Evolutionary conservation across 2,113 vertebrate genomes (phyloP).

Genomic region (Ellobius talpinus): DNA sequence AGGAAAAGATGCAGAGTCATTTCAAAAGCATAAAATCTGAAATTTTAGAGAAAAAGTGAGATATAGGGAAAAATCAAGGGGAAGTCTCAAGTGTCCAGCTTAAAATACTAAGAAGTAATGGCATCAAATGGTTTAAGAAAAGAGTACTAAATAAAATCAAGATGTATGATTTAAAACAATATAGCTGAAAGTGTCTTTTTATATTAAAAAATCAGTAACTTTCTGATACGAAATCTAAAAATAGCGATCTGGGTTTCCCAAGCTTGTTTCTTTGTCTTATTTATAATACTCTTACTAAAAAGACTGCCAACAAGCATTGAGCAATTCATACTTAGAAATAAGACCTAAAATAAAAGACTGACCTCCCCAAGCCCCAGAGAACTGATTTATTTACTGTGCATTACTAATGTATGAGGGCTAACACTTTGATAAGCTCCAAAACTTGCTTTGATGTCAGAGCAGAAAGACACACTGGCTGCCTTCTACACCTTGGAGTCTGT

Average conservation of each 20-base stretch:
- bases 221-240: conserved; percentile 57
- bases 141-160: neutral
- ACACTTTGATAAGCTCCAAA: conserved; percentile 87
- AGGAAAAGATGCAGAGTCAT: neutral
- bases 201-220: conserved; percentile 33
- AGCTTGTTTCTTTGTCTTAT: conserved; percentile 17
- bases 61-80: neutral
- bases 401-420: conserved; percentile 88
- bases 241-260: conserved; percentile 4
- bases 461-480: conserved; percentile 40
- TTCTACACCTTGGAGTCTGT: neutral
- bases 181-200: neutral
- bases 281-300: conserved; percentile 65
- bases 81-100: conserved; percentile 4
- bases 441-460: conserved; percentile 84
- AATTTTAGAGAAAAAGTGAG: neutral
- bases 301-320: conserved; percentile 71
- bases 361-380: conserved; percentile 80
- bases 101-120: neutral
- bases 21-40: conserved; percentile 42
- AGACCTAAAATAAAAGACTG: conserved; percentile 77
- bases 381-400: conserved; percentile 88
- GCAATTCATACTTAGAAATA: conserved; percentile 72
- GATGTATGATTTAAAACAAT: conserved; percentile 12
- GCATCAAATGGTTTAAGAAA: neutral